A percentile compares a stretch with the other conserved stretches of the same genome.
These are phyloP conservation scores for Actinostola sp. DNA, from an alignment of 92 coral and sea anemone species.

Conservation along the genomic window DNA sequence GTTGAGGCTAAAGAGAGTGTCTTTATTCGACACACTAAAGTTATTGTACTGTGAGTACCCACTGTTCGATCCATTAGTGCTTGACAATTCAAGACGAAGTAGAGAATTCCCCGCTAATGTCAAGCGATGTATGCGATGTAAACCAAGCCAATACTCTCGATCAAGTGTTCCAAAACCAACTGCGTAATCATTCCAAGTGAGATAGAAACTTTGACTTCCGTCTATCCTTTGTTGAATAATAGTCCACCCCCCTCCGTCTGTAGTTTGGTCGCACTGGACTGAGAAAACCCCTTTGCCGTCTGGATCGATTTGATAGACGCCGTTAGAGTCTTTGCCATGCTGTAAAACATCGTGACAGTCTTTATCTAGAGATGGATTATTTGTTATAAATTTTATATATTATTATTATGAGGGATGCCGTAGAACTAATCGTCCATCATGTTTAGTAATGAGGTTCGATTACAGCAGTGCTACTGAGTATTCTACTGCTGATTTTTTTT, in stretches of 20 bases:
- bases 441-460: no score
- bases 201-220: slow-evolving; percentile 7
- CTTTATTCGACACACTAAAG: slow-evolving; percentile 10
- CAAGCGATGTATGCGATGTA: slow-evolving; percentile 28
- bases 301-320: slow-evolving; percentile 71
- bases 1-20: slow-evolving; percentile 3
- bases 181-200: slow-evolving; percentile 15
- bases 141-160: slow-evolving; percentile 35
- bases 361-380: slow-evolving; percentile 10
- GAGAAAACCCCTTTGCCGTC: slow-evolving; percentile 62
- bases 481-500: no score
- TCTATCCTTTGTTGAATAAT: slow-evolving; percentile 64
- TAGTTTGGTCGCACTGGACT: slow-evolving; percentile 82
- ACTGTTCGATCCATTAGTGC: not conserved
- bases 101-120: slow-evolving; percentile 10
- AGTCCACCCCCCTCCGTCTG: slow-evolving; percentile 87
- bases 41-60: slow-evolving; percentile 11
- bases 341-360: slow-evolving; percentile 67
- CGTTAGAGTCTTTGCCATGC: slow-evolving; percentile 60
- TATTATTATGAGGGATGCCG: no score
- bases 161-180: slow-evolving; percentile 31
- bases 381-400: no score
- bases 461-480: no score
- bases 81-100: slow-evolving; percentile 14
- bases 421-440: no score